Percentiles rank a stretch among this genome's conserved stretches.
These are phyloP conservation scores for Parotocinclus haroldoi DNA, from an alignment of 2,797 vertebrate genomes.

Conservation along the genomic window DNA sequence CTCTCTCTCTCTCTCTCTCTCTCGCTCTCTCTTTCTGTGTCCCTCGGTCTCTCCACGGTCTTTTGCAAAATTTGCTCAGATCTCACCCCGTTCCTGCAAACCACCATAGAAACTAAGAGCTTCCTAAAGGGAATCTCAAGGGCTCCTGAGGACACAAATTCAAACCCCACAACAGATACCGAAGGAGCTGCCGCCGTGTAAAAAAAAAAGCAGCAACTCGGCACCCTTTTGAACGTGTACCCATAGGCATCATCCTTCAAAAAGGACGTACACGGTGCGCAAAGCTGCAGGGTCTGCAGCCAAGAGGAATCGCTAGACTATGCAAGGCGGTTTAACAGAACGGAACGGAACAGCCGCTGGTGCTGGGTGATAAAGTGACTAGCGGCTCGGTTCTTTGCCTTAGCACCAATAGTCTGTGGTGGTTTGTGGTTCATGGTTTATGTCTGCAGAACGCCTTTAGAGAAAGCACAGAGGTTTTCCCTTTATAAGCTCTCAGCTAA, in stretches of 20 bases:
- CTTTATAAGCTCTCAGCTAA: constrained; percentile 44
- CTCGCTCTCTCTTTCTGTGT: constrained; percentile 18
- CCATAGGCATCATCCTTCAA: constrained; percentile 15
- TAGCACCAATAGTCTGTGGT: neutral
- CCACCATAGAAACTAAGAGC: constrained; percentile 33
- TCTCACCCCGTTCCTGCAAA: constrained; percentile 41
- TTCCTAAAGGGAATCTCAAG: constrained; percentile 51
- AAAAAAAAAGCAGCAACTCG: constrained; percentile 20
- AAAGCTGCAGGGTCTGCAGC: constrained; percentile 23
- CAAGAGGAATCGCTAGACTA: constrained; percentile 29
- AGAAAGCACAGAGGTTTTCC: constrained; percentile 28
- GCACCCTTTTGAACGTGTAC: constrained; percentile 17
- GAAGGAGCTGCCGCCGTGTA: constrained; percentile 16
- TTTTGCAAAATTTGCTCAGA: constrained; percentile 35
- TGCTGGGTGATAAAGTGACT: no score
- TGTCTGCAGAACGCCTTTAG: constrained; percentile 35
- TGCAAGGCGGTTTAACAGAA: neutral
- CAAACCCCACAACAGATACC: constrained; percentile 22
- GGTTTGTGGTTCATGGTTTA: constrained; percentile 26
- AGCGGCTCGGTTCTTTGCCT: neutral
- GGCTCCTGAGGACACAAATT: constrained; percentile 45
- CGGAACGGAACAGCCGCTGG: neutral
- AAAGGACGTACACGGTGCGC: constrained; percentile 21
- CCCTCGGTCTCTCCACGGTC: constrained; percentile 25
- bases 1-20: constrained; percentile 13